Base-by-base conservation (phyloP, 2,113 vertebrate genomes). In the Gnathonemus echidnorhynchus region DNA sequence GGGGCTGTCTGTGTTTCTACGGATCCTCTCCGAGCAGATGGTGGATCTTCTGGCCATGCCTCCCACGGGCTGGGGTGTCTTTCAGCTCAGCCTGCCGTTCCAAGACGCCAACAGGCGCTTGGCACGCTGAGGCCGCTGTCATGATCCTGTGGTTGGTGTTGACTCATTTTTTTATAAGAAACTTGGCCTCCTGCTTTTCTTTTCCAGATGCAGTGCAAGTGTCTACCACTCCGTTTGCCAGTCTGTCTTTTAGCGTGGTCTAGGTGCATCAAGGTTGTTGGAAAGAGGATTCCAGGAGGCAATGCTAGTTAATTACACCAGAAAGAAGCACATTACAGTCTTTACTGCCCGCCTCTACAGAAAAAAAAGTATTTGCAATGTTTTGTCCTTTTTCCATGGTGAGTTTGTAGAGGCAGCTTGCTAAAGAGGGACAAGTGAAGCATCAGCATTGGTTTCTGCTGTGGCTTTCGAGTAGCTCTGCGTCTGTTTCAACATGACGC, bases 1-100 rank as follows among this genome's bases (percentile, higher is more conserved):
- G 90, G 91, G 91, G 62, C 48, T 87, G 91, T 94, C 91, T 94
- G 92, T 93, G 92, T 56, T 93, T 90, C 93, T 90, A 92, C 94
- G 93, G 94, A 94, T 95, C 92, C 91, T 91, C 92, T 92, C 92
- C 91, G 92, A 94, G 94, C 96, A 96, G 96, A 96, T 96, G 96
- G 95, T 93, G 90, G 93, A 88, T 93, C 94, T 93, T 93, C 94
- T 92, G 91, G 91, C 91, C 95, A 93, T 90, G 91, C 92, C 93
- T 92, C 93, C 94, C 91, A 94, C 93, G 94, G 94, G 93, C 94
- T 93, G 93, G 91, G 92, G 93, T 93, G 93, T 93, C 93, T 94
- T 94, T 93, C 94, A 93, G 91, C 91, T 94, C 94, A 93, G 93
- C 95, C 92, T 86, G 92, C 91, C 93, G 92, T 89, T 90, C 90